Conservation (phyloP, 2,113 vertebrate species). For the Paralichthys olivaceus region DNA sequence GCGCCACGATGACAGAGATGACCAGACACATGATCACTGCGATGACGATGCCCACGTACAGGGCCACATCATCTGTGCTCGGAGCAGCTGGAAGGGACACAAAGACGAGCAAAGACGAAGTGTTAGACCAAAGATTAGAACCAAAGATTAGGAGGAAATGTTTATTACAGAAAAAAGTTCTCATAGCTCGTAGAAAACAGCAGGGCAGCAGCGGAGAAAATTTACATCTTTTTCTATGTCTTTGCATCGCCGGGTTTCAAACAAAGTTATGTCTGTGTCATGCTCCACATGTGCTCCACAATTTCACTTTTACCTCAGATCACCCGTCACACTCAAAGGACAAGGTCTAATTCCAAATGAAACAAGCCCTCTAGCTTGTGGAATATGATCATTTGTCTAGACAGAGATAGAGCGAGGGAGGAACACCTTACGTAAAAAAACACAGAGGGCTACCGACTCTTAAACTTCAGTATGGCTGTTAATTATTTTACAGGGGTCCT, state of each 20-base stretch:
- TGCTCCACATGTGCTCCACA: constrained; percentile 4
- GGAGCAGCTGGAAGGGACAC: constrained; percentile 85
- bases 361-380: constrained; percentile 40
- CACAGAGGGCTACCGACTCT: constrained; percentile 29
- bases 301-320: constrained; percentile 27
- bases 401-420: constrained; percentile 24
- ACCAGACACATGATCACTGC: constrained; percentile 94
- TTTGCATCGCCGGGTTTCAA: no score
- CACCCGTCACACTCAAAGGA: constrained; percentile 35
- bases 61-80: constrained; percentile 91
- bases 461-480: constrained; percentile 70
- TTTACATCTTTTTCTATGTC: background rate
- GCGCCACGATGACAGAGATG: constrained; percentile 90
- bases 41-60: constrained; percentile 93
- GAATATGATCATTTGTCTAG: constrained; percentile 56
- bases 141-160: background rate
- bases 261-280: background rate
- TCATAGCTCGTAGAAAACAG: background rate
- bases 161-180: background rate
- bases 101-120: constrained; percentile 9
- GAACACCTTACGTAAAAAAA: constrained; percentile 50
- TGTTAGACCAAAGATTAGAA: background rate
- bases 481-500: constrained; percentile 74
- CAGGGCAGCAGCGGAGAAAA: background rate
- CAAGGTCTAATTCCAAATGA: constrained; percentile 45